Evolutionary conservation across 2,113 vertebrate genomes (phyloP).

Genomic region (Pogonocichla stellata): DNA sequence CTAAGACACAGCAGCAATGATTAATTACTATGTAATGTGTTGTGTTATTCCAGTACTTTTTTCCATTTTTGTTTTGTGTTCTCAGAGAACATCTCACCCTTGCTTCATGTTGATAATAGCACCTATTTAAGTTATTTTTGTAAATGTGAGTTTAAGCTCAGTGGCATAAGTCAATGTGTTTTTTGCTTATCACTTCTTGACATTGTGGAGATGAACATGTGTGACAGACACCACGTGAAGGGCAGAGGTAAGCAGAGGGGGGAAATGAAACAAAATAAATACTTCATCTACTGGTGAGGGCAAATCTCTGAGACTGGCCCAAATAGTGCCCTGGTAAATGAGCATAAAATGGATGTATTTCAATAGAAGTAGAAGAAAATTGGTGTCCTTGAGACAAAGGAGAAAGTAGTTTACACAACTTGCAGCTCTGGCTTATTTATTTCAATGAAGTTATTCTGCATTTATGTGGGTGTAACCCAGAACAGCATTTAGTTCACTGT

Average conservation of each 20-base stretch:
- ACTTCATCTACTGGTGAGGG: neutral
- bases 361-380: neutral
- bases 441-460: neutral
- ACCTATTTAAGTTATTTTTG: neutral
- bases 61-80: neutral
- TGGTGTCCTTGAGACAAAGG: neutral
- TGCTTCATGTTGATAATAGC: neutral
- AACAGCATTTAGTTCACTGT: neutral
- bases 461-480: neutral
- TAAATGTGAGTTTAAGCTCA: neutral
- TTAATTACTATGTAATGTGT: neutral
- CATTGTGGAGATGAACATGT: neutral
- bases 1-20: neutral
- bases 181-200: neutral
- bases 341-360: neutral
- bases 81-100: neutral
- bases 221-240: neutral
- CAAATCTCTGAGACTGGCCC: neutral
- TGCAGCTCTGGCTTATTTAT: neutral
- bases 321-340: neutral
- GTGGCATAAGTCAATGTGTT: neutral
- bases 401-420: neutral
- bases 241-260: neutral
- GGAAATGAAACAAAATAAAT: neutral
- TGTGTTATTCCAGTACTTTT: neutral